Evolutionary conservation across 2,797 vertebrate species (phyloP).

Genomic region (Neomorphus geoffroyi): DNA sequence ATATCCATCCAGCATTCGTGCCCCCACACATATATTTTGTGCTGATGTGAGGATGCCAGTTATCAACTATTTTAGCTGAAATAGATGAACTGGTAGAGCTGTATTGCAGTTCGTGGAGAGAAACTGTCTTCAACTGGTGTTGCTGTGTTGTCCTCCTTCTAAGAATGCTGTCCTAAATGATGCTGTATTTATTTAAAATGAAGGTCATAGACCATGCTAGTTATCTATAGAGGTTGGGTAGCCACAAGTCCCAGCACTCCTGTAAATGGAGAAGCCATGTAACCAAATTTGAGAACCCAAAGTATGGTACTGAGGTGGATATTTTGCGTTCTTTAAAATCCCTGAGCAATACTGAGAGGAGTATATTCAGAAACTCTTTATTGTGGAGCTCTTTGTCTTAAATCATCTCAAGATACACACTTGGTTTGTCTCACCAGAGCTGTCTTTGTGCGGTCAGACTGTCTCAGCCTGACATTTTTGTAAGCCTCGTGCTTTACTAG

Average conservation of each 20-base stretch:
- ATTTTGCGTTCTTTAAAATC: neutral
- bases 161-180: neutral
- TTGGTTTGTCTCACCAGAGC: neutral
- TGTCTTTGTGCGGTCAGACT: neutral
- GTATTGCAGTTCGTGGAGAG: neutral
- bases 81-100: neutral
- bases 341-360: neutral
- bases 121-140: neutral
- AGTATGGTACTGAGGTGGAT: neutral
- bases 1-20: neutral
- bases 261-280: neutral
- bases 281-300: neutral
- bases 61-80: neutral
- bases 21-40: neutral
- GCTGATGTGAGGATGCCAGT: neutral
- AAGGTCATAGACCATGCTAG: neutral
- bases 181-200: neutral
- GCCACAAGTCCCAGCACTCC: neutral
- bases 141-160: neutral
- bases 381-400: neutral
- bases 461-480: neutral
- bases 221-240: neutral
- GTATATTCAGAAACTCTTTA: neutral
- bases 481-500: neutral
- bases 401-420: neutral